These are phyloP conservation scores for Nothocercus nigrocapillus DNA, from an alignment of 2,113 vertebrate genomes.

Conservation along the genomic window DNA sequence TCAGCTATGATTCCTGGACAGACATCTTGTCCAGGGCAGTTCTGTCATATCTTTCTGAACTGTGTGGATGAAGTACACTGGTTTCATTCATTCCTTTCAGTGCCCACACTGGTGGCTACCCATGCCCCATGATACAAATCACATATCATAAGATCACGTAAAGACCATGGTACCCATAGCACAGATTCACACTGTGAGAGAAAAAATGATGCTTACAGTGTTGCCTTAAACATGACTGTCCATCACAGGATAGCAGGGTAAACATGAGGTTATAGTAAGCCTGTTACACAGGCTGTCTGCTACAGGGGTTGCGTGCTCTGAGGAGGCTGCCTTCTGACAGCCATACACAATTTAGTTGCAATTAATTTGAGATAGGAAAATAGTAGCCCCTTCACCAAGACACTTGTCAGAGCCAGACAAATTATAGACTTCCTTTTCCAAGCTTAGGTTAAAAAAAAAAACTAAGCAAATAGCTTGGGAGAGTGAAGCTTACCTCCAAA, in stretches of 20 bases:
- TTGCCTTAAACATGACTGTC: neutral
- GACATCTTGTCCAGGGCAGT: neutral
- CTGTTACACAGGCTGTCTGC: neutral
- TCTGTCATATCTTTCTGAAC: fast-evolving
- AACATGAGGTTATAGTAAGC: neutral
- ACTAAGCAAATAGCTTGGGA: neutral
- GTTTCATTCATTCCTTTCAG: neutral
- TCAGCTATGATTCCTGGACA: neutral
- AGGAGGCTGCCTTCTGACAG: neutral
- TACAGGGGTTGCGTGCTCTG: neutral
- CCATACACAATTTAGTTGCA: neutral
- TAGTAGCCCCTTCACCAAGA: neutral
- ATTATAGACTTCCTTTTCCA: neutral
- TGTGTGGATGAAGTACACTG: neutral
- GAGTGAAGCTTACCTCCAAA: slow-evolving; percentile 87
- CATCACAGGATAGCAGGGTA: neutral
- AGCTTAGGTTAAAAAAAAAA: neutral
- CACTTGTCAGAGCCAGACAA: neutral
- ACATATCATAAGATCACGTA: fast-evolving
- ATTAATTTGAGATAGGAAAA: neutral
- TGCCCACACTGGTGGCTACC: neutral
- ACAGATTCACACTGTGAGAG: neutral
- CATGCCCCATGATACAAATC: neutral
- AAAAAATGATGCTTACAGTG: fast-evolving
- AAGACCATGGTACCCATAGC: fast-evolving